phyloP scores from a whole-genome alignment of 2,888 invertebrate species.

The Polydrusus tereticollis region DNA sequence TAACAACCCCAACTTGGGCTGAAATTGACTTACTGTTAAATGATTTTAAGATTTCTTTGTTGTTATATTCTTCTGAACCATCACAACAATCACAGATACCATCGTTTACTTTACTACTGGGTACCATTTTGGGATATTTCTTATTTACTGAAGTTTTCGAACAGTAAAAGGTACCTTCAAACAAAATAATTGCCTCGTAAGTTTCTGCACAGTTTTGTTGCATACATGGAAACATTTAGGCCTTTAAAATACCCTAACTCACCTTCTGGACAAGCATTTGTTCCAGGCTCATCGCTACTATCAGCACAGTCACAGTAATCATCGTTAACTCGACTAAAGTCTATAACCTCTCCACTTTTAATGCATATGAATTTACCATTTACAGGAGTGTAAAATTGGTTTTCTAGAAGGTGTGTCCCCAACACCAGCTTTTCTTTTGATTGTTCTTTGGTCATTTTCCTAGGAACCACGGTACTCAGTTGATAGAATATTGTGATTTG shows the following conservation, averaged over 20 bases:
- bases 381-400: slow-evolving; percentile 25
- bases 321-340: slow-evolving; percentile 83
- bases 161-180: slow-evolving; percentile 79
- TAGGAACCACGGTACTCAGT: slow-evolving; percentile 9
- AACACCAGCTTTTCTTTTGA: slow-evolving; percentile 10
- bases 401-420: slow-evolving; percentile 35
- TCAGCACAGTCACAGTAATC: slow-evolving; percentile 97
- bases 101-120: slow-evolving; percentile 90
- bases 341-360: slow-evolving; percentile 43
- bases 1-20: too few species aligned
- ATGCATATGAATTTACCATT: slow-evolving; percentile 48
- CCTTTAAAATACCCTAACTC: neutral
- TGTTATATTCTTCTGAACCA: slow-evolving; percentile 87
- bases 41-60: slow-evolving; percentile 36
- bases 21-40: slow-evolving; percentile 27
- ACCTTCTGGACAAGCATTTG: slow-evolving; percentile 89
- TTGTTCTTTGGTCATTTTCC: neutral
- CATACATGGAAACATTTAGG: neutral
- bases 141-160: slow-evolving; percentile 69
- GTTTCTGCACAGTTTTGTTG: neutral
- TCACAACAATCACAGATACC: slow-evolving; percentile 95
- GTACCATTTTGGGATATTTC: slow-evolving; percentile 68
- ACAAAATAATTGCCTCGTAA: neutral
- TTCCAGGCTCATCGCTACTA: slow-evolving; percentile 88
- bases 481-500: slow-evolving; percentile 29